A percentile compares a stretch with the other conserved stretches of the same genome.
Evolutionary conservation across 2,113 vertebrate genomes (phyloP).

Genomic region (Chelonoidis abingdonii): DNA sequence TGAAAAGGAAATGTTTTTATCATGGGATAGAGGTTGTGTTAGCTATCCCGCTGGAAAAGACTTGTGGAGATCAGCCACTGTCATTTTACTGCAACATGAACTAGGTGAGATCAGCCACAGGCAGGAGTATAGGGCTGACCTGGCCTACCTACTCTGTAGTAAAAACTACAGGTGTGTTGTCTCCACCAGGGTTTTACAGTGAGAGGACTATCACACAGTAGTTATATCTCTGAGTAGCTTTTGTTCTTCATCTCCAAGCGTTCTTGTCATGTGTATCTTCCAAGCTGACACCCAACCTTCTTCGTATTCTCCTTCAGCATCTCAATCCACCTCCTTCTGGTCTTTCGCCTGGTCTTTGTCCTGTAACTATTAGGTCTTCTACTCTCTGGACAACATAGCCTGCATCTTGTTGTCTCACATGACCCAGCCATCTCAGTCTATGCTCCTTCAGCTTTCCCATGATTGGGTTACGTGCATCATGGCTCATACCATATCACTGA

Average conservation of each 20-base stretch:
- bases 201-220: background rate
- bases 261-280: background rate
- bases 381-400: background rate
- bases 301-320: background rate
- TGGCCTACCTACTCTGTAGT: background rate
- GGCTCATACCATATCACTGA: background rate
- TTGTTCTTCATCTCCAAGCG: background rate
- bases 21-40: background rate
- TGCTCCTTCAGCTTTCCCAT: background rate
- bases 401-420: background rate
- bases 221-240: background rate
- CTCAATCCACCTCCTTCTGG: background rate
- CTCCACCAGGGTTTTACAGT: background rate
- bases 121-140: background rate
- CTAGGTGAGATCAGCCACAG: background rate
- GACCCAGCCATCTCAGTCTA: background rate
- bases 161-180: background rate
- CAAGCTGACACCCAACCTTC: background rate
- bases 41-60: no score
- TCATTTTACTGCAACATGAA: background rate
- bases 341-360: background rate
- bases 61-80: background rate
- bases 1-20: background rate
- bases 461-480: background rate
- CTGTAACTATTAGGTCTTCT: background rate